A percentile compares a stretch with the other conserved stretches of the same genome.
These are phyloP conservation scores for Sula dactylatra DNA, from an alignment of 2,113 vertebrate genomes.

Conservation along the genomic window DNA sequence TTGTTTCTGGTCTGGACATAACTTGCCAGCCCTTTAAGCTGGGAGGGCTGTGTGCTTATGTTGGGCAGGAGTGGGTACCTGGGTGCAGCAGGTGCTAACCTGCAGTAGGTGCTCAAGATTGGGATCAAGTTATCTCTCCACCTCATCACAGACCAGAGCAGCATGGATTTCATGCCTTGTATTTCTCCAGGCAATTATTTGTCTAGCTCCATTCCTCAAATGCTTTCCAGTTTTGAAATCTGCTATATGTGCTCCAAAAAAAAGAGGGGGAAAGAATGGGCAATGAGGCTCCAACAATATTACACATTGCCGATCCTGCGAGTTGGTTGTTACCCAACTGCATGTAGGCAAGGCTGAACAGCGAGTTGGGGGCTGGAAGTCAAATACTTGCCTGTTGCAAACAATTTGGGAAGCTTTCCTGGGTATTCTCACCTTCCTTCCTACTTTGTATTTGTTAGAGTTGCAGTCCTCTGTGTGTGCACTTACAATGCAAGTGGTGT, in stretches of 20 bases:
- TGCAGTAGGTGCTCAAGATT: not conserved
- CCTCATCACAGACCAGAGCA: not conserved
- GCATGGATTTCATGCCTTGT: not conserved
- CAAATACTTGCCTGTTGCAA: not conserved
- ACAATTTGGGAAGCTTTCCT: not conserved
- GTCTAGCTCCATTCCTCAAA: not conserved
- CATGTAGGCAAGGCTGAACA: not conserved
- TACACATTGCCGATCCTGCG: rapidly evolving
- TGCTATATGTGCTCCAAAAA: not conserved
- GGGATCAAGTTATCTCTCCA: rapidly evolving
- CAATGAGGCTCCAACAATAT: not conserved
- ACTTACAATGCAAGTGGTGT: not conserved
- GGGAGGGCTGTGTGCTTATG: not conserved
- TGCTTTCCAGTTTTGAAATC: not conserved
- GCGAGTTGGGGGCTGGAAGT: not conserved
- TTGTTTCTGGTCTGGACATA: not conserved
- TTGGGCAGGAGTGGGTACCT: not conserved
- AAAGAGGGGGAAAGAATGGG: not conserved
- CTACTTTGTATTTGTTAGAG: not conserved
- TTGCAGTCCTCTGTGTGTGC: not conserved
- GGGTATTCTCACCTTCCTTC: not conserved
- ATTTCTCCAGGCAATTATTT: not conserved
- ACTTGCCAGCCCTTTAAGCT: not conserved
- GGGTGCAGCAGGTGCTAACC: not conserved
- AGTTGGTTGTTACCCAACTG: not conserved